phyloP scores from a whole-genome alignment of 2,888 invertebrate species.

The Himalopsyche anomala region DNA sequence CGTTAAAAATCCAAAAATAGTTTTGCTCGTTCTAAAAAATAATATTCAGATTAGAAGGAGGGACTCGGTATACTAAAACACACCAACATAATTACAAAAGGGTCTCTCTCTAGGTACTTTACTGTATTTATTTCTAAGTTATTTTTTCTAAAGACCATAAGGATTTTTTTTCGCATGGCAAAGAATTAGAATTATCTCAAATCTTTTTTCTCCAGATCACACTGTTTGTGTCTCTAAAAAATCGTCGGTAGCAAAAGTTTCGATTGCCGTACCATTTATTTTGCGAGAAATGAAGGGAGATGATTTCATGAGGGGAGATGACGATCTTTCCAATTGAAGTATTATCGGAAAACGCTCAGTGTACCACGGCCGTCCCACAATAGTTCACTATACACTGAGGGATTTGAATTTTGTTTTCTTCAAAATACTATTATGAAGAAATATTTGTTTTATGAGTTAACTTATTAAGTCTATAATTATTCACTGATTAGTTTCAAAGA shows the following conservation, averaged over 20 bases:
- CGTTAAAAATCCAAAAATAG: too few relatives aligned
- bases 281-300: slow-evolving; percentile 35
- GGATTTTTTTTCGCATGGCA: neutral
- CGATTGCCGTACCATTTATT: slow-evolving; percentile 32
- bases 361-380: slow-evolving; percentile 5
- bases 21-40: too few relatives aligned
- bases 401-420: neutral
- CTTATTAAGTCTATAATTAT: too few relatives aligned
- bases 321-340: slow-evolving; percentile 56
- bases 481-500: too few relatives aligned
- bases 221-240: neutral
- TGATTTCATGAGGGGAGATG: slow-evolving; percentile 54
- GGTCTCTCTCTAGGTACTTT: too few relatives aligned
- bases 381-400: neutral
- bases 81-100: too few relatives aligned
- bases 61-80: too few relatives aligned
- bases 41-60: too few relatives aligned
- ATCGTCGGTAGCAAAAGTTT: slow-evolving; percentile 21
- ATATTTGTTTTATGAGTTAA: too few relatives aligned
- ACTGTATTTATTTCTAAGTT: too few relatives aligned
- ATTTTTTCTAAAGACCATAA: too few relatives aligned
- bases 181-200: neutral
- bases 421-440: too few relatives aligned
- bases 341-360: slow-evolving; percentile 56
- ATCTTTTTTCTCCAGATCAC: neutral